Base-by-base conservation (phyloP, 2,113 vertebrate genomes). In the Noturus placidus region DNA sequence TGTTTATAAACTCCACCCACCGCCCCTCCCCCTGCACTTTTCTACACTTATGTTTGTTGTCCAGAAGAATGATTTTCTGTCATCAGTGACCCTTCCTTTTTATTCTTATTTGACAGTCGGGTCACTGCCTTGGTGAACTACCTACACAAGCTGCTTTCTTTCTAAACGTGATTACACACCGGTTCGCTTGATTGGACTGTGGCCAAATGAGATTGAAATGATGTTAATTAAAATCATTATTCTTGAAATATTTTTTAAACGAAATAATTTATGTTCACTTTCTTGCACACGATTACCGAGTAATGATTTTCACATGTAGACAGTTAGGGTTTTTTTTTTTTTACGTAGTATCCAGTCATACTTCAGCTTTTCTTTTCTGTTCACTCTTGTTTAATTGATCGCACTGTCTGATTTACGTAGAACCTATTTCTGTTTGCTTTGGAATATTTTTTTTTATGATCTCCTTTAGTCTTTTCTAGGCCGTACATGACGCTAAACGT, bases 181-280 rank as follows among this genome's bases (percentile, higher is more conserved):
- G 38, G 38, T 61, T 54, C n/a, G 20, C n/a, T 25, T 54, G 54
- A 42, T 52, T 54, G 82, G 20, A 57, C 67, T 0, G 2, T 76
- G 54, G 83, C 30, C 69, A 57, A 84, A 83, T 54, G 8, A 22
- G 70, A 14, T 70, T 20, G 14, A 84, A 33, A 42, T n/a, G 42
- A 14, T 19, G 15, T 61, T 57, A 38, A 35, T 35, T 33, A 33
- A 84, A 85, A 20, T 76, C 25, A 13, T 20, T 59, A 15, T 76
- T 74, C 54, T 42, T 59, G 61, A 74, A 33, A 15, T 84, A 70
- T 84, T 69, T 84, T 84, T 69, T 84, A 25, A 84, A 22, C 14
- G 10, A 54, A 33, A 6, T 69, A 3, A 22, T 79, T 86, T 38
- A 38, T 67, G 63, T 27, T 80, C 30, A 56, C 15, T 35, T 35